These are phyloP conservation scores for Thysanoteuthis rhombus DNA, from an alignment of 2,888 invertebrate species.

Conservation along the genomic window DNA sequence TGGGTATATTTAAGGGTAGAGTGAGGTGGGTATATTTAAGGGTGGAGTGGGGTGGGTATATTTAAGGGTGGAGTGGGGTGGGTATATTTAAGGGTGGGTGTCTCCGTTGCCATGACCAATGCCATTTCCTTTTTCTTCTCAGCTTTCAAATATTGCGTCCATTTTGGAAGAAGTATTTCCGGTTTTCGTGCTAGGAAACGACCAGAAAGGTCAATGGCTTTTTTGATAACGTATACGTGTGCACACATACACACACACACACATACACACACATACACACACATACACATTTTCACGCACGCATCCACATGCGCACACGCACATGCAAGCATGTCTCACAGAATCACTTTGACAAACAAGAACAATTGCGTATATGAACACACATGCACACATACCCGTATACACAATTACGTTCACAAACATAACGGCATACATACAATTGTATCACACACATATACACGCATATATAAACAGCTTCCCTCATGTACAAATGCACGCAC, in stretches of 20 bases:
- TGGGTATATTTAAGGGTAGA: too few species aligned
- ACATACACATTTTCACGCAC: not conserved
- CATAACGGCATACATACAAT: too few species aligned
- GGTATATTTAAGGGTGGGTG: not conserved
- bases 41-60: not conserved
- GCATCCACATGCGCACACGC: not conserved
- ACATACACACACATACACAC: not conserved
- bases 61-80: not conserved
- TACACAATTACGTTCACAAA: too few species aligned
- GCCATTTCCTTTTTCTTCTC: not conserved
- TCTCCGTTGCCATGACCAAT: not conserved
- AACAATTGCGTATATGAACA: not conserved
- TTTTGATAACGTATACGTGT: not conserved
- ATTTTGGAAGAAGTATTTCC: slow-evolving; percentile 12
- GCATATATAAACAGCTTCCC: too few species aligned
- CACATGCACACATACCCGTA: not conserved
- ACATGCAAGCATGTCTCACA: not conserved
- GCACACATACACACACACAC: not conserved
- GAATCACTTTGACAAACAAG: too few species aligned
- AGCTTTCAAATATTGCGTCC: not conserved
- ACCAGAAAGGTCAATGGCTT: not conserved
- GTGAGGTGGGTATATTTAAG: too few species aligned
- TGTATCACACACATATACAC: too few species aligned
- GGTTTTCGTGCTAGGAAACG: not conserved
- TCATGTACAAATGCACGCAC: too few species aligned